Evolutionary conservation across 2,797 vertebrate genomes (phyloP).

Genomic region (Xyrichtys novacula): DNA sequence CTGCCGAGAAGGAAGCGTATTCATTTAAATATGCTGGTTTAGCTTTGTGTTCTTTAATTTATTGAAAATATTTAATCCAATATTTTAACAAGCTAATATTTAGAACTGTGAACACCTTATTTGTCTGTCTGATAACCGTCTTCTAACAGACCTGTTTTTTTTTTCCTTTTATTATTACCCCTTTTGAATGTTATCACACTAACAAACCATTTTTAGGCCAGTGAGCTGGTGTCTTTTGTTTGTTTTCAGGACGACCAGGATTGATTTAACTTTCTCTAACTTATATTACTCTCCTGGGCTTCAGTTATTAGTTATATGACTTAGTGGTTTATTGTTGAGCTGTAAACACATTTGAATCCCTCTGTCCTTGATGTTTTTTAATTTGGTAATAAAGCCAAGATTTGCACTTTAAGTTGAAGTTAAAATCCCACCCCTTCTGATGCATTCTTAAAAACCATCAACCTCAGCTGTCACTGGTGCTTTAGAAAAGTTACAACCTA

Average conservation of each 20-base stretch:
- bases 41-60: conserved; percentile 59
- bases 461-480: conserved; percentile 2
- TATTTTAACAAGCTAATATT: conserved; percentile 64
- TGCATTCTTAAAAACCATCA: conserved; percentile 18
- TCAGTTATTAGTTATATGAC: conserved; percentile 35
- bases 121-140: conserved; percentile 46
- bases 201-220: conserved; percentile 39
- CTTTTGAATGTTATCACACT: conserved; percentile 62
- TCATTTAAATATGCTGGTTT: conserved; percentile 53
- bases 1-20: conserved; percentile 45
- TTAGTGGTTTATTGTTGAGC: conserved; percentile 43
- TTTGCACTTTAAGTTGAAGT: conserved; percentile 76
- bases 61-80: conserved; percentile 56
- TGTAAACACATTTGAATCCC: conserved; percentile 12
- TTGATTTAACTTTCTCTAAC: conserved; percentile 44
- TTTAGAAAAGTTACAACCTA: conserved; percentile 4
- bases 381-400: conserved; percentile 60
- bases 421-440: conserved; percentile 21
- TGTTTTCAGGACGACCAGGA: conserved; percentile 44
- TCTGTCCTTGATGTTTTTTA: conserved; percentile 36
- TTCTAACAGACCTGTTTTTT: conserved; percentile 29
- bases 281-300: conserved; percentile 44
- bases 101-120: conserved; percentile 65
- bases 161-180: conserved; percentile 38
- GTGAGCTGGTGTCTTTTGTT: conserved; percentile 30